Percentiles rank a stretch among this genome's conserved stretches.
phyloP scores from a whole-genome alignment of 2,888 invertebrate species.

The Sinopyrophorus schimmeli region DNA sequence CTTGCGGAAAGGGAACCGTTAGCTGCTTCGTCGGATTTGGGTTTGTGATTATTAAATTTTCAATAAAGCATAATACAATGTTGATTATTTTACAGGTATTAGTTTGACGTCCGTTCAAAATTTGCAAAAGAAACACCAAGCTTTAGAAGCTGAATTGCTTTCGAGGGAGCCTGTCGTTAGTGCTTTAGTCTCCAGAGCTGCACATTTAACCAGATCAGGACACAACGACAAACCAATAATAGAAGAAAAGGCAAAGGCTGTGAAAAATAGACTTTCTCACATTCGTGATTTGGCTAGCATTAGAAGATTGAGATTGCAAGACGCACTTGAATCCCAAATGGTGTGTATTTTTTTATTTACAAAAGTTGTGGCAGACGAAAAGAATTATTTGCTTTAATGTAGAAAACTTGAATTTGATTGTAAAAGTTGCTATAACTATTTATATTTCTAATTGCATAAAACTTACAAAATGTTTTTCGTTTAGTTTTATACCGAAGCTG shows the following conservation, averaged over 20 bases:
- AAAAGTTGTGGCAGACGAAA: too few species aligned
- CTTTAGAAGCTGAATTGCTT: slow-evolving; percentile 84
- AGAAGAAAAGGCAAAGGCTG: slow-evolving; percentile 66
- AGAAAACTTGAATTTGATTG: too few species aligned
- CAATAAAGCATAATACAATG: too few species aligned
- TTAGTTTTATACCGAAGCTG: slow-evolving; percentile 85
- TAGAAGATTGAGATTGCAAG: slow-evolving; percentile 72
- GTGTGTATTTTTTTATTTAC: slow-evolving; percentile 54
- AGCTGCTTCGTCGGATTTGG: slow-evolving; percentile 70
- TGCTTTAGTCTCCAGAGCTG: slow-evolving; percentile 72
- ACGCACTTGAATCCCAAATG: slow-evolving; percentile 83
- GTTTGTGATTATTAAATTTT: slow-evolving; percentile 23
- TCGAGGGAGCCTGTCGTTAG: slow-evolving; percentile 85
- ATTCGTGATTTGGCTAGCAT: slow-evolving; percentile 74
- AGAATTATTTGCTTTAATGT: too few species aligned
- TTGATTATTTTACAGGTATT: slow-evolving; percentile 42
- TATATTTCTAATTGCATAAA: too few species aligned
- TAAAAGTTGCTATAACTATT: too few species aligned
- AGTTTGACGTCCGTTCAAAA: slow-evolving; percentile 78
- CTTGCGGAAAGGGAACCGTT: slow-evolving; percentile 75
- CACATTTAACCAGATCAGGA: slow-evolving; percentile 77
- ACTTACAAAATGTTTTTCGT: too few species aligned
- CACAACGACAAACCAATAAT: slow-evolving; percentile 84
- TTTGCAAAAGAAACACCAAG: slow-evolving; percentile 91
- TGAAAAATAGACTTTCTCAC: slow-evolving; percentile 70